Evolutionary conservation across 2,113 vertebrate species (phyloP).

Genomic region (Colossoma macropomum): DNA sequence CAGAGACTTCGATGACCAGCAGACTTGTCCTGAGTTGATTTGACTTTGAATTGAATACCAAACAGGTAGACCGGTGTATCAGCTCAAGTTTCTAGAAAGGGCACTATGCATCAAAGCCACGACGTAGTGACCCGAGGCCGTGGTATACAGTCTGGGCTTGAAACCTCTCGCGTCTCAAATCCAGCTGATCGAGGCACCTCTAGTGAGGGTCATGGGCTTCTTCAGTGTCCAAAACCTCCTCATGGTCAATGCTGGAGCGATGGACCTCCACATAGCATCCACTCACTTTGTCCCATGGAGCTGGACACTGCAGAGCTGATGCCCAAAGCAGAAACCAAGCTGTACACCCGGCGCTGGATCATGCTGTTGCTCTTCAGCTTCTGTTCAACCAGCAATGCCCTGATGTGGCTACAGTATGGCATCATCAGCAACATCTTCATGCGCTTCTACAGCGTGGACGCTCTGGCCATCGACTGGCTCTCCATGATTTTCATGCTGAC

Average conservation of each 20-base stretch:
- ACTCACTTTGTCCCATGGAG: not conserved
- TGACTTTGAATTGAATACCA: too few species aligned
- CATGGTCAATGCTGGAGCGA: not conserved
- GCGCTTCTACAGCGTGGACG: conserved; percentile 80
- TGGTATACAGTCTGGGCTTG: not conserved
- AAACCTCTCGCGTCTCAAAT: too few species aligned
- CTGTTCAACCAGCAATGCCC: conserved; percentile 82
- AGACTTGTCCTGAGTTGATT: too few species aligned
- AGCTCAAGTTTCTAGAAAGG: not conserved
- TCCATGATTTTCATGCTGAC: conserved; percentile 86
- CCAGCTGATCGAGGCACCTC: not conserved
- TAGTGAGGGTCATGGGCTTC: not conserved
- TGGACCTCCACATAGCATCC: not conserved
- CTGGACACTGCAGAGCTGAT: not conserved
- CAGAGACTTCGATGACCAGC: not conserved
- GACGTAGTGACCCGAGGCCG: not conserved
- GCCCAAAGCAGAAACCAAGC: not conserved
- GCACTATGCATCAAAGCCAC: not conserved
- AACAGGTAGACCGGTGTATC: too few species aligned
- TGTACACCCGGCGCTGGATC: conserved; percentile 75
- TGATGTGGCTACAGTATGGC: conserved; percentile 90
- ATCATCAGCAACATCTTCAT: conserved; percentile 85
- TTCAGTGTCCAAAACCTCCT: too few species aligned
- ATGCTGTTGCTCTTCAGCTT: conserved; percentile 42
- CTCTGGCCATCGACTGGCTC: conserved; percentile 87